phyloP scores from a whole-genome alignment of 2,888 invertebrate species.

The Melipona bicolor region DNA sequence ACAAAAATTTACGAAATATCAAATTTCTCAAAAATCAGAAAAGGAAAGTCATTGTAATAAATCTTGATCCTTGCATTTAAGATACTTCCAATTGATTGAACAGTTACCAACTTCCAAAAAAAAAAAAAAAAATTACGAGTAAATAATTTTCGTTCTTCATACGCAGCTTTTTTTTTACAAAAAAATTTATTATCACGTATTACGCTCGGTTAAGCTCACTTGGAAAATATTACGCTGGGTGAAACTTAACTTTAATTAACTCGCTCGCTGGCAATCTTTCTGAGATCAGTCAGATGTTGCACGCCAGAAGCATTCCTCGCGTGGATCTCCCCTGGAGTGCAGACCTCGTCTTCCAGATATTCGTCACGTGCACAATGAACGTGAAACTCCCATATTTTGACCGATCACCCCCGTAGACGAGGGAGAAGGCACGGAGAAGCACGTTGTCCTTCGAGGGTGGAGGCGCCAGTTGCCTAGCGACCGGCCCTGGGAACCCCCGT shows the following conservation, averaged over 20 bases:
- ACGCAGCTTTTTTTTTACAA: background rate
- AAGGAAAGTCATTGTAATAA: background rate
- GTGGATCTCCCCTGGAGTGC: background rate
- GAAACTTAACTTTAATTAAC: background rate
- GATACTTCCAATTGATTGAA: background rate
- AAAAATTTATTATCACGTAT: no score
- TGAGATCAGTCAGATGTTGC: background rate
- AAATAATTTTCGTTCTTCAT: background rate
- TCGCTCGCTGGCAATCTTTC: background rate
- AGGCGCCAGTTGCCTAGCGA: slow-evolving; percentile 80
- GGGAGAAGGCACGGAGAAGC: slow-evolving; percentile 46
- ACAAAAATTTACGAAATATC: background rate
- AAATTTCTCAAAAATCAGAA: background rate
- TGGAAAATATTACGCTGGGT: no score
- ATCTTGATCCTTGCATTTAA: background rate
- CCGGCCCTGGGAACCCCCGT: slow-evolving; percentile 69
- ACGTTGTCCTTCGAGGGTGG: slow-evolving; percentile 62
- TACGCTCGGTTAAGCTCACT: no score
- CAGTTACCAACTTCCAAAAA: background rate
- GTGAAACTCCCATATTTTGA: slow-evolving; percentile 33
- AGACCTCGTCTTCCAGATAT: slow-evolving; percentile 15
- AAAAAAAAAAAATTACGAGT: background rate
- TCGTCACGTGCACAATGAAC: slow-evolving; percentile 14
- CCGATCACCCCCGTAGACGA: slow-evolving; percentile 60
- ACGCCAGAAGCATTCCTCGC: slow-evolving; percentile 15